Base-by-base conservation (phyloP, 2,888 invertebrate species). In the Oxystoma pomonae region DNA sequence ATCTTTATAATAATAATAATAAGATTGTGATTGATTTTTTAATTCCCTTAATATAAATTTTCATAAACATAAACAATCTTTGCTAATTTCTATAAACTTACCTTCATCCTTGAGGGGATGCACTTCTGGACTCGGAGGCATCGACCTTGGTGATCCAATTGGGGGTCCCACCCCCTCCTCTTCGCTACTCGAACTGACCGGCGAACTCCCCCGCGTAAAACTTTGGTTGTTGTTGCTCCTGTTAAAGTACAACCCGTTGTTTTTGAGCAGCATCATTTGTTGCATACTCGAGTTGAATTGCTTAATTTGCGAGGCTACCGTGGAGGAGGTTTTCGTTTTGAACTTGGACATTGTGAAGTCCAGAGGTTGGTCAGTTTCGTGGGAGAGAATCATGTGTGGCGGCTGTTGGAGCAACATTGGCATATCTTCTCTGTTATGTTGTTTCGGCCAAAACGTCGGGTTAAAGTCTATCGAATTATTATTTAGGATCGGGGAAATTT, bases 281-380 rank as follows among this genome's bases (percentile, higher is more conserved):
- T 80, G 79, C 67, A 78, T 76, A 18, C 75, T 71, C 22, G 71
- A 76, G 67, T 75, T 76, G 61, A 79, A 76, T 63, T 80, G 77
- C 67, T 79, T 79, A 21, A 79, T 70, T 65, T 80, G 78, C 51
- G 78, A 76, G 65, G 78, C 72, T 20, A 75, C 69, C 21, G 75
- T 68, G 3, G 35, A 35, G 35, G 12, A 3, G 16, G 74, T 69
- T 73, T 79, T 80, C 72, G 80, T 78, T 68, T 81, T 81, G 68
- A 84, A 81, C 66, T 84, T 84, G 67, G 84, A 84, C 84, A 89
- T 88, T 78, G 89, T 89, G 82, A 89, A 90, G 83, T 90, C 90
- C 74, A 89, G 83, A 72, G 89, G 89, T 81, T 89, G 89, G 78
- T 85, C 85, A 76, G 68, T 57, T 58, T 77, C 77, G 62, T 77